Evolutionary conservation across 2,113 vertebrate species (phyloP).

Genomic region (Cyphomyrus plagiostoma): DNA sequence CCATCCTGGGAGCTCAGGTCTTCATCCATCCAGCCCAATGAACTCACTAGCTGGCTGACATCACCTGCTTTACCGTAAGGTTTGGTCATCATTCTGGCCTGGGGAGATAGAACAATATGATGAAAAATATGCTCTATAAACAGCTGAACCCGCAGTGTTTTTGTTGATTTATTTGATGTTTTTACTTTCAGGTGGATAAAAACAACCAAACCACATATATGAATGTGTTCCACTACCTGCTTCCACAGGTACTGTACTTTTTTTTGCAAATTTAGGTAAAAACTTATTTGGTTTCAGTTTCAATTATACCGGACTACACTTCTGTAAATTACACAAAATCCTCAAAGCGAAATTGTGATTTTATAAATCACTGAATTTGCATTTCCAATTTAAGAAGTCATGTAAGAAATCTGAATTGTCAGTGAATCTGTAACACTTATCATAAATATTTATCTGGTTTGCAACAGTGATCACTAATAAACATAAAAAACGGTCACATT

Average conservation of each 20-base stretch:
- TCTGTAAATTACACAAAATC: neutral
- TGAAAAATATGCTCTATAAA: neutral
- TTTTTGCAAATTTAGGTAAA: neutral
- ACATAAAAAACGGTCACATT: neutral
- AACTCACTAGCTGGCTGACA: conserved; percentile 69
- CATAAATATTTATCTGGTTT: neutral
- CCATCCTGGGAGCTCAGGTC: conserved; percentile 67
- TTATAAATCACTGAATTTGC: neutral
- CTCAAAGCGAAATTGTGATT: neutral
- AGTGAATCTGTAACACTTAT: neutral
- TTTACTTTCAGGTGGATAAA: neutral
- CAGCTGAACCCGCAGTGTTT: neutral
- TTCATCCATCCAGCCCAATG: conserved; percentile 74
- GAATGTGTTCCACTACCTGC: neutral
- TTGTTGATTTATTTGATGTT: neutral
- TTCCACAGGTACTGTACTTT: neutral
- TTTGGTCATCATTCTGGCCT: conserved; percentile 78
- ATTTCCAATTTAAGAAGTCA: neutral
- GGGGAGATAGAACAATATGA: conserved; percentile 20
- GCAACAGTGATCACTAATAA: neutral
- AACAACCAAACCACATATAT: neutral
- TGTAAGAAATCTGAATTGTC: neutral
- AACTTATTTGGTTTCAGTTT: neutral
- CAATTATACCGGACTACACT: neutral
- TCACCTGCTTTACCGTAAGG: conserved; percentile 61